Evolutionary conservation across 2,888 invertebrate genomes (phyloP).

Genomic region (Norana najaformis): DNA sequence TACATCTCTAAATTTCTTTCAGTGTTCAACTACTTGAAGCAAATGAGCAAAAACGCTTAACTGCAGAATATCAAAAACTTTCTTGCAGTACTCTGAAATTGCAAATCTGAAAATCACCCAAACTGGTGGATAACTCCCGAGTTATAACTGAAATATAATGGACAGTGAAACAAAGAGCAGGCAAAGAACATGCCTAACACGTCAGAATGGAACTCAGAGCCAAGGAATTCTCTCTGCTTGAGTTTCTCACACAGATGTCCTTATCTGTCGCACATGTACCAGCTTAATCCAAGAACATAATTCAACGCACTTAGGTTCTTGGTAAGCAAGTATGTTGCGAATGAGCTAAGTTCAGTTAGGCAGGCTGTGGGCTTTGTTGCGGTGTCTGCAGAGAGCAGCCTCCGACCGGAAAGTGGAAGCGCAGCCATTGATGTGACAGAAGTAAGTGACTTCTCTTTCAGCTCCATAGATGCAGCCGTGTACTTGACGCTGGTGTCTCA

Average conservation of each 20-base stretch:
- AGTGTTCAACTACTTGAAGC: background rate
- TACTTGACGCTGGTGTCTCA: constrained; percentile 14
- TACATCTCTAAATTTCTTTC: too few species aligned
- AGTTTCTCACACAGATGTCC: background rate
- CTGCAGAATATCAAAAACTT: background rate
- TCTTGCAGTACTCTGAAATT: background rate
- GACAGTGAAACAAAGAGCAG: too few species aligned
- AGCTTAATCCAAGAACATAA: background rate
- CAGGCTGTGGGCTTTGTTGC: background rate
- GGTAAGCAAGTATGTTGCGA: background rate
- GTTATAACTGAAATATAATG: background rate
- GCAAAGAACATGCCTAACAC: too few species aligned
- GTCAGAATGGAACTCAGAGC: background rate
- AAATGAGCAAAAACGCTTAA: background rate
- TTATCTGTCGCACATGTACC: background rate
- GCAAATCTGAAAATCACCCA: background rate
- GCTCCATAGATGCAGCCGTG: constrained; percentile 14
- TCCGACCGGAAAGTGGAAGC: background rate
- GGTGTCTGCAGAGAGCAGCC: background rate
- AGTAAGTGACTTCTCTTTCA: background rate
- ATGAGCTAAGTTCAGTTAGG: background rate
- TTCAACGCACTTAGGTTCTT: background rate
- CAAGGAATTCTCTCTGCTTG: background rate
- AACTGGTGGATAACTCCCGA: background rate
- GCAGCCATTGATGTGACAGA: background rate